These are phyloP conservation scores for Agapornis canus DNA, from an alignment of 2,797 vertebrate genomes.

Conservation along the genomic window DNA sequence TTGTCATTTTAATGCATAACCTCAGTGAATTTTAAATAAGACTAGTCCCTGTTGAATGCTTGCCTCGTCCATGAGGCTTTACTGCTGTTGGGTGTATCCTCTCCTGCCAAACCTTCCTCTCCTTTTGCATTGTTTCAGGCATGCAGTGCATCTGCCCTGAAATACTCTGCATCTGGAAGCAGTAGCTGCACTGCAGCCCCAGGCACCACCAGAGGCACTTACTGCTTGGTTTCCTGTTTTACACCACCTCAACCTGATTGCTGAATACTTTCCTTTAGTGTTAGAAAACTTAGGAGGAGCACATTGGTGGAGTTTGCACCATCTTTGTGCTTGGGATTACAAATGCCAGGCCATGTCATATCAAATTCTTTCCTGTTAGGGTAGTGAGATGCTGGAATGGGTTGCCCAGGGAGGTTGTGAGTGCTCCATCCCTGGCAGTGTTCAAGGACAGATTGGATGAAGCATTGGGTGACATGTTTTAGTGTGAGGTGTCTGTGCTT, in stretches of 20 bases:
- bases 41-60: neutral
- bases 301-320: fast-evolving
- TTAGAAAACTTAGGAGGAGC: neutral
- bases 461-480: no score
- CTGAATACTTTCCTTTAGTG: fast-evolving
- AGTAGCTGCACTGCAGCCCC: fast-evolving
- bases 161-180: neutral
- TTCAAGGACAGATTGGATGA: no score
- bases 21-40: neutral
- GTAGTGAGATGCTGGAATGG: no score
- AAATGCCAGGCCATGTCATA: no score
- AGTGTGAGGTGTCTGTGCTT: no score
- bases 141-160: neutral
- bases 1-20: neutral
- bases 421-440: no score
- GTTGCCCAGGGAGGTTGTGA: no score
- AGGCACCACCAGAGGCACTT: fast-evolving
- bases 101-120: neutral
- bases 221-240: neutral
- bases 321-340: fast-evolving
- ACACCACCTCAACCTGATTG: fast-evolving
- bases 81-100: neutral
- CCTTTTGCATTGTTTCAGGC: neutral
- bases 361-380: no score
- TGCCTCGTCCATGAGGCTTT: neutral